Percentiles rank a stretch among this genome's conserved stretches.
phyloP scores from a whole-genome alignment of 2,797 vertebrate genomes.

The Sus cebifrons region DNA sequence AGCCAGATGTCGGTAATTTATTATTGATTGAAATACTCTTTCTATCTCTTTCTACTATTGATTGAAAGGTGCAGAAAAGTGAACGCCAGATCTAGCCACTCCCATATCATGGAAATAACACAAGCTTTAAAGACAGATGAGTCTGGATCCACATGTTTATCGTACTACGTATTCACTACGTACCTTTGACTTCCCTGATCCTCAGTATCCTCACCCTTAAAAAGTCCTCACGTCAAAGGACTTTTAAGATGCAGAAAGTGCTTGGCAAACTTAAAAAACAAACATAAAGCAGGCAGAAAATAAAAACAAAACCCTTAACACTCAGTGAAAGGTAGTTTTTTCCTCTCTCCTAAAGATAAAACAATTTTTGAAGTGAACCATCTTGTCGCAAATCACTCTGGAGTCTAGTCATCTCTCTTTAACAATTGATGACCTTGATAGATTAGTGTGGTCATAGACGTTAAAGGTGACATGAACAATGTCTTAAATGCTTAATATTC shows the following conservation, averaged over 20 bases:
- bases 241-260: not conserved
- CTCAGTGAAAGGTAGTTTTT: not conserved
- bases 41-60: not conserved
- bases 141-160: not conserved
- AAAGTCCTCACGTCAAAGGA: not conserved
- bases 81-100: conserved; percentile 24
- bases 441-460: not conserved
- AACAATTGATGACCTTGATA: not conserved
- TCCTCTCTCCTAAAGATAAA: not conserved
- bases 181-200: not conserved
- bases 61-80: not conserved
- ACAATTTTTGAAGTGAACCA: not conserved
- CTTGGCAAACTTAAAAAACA: not conserved
- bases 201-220: not conserved
- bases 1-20: not conserved
- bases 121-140: not conserved
- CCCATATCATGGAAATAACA: not conserved
- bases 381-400: conserved; percentile 47
- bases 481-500: not conserved
- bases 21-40: not conserved
- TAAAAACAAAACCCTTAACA: not conserved
- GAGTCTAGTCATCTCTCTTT: not conserved
- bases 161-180: not conserved
- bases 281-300: not conserved
- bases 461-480: not conserved